A percentile compares a stretch with the other conserved stretches of the same genome.
Evolutionary conservation across 2,113 vertebrate genomes (phyloP).

Genomic region (Nerophis ophidion): DNA sequence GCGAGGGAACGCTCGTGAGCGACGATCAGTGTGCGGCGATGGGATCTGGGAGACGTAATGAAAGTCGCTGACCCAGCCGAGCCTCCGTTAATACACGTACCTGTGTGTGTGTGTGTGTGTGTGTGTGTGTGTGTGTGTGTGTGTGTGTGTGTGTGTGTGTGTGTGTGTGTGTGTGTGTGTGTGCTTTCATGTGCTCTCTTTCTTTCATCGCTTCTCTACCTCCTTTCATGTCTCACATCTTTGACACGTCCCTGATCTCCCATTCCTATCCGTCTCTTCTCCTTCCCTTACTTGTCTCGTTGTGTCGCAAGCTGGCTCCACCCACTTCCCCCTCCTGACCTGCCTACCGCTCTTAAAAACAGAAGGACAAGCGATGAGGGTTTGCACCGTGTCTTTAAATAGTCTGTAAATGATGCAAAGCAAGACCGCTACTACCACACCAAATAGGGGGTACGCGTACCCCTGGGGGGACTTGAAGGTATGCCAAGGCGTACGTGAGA

Average conservation of each 20-base stretch:
- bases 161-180: not conserved
- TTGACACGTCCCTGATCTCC: not conserved
- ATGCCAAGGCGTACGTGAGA: too few species aligned
- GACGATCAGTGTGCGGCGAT: conserved; percentile 11
- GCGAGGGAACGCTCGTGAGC: not conserved
- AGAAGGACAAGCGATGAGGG: not conserved
- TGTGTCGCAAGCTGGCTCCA: conserved; percentile 17
- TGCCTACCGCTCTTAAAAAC: not conserved
- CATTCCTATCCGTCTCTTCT: not conserved
- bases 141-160: not conserved
- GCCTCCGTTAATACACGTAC: not conserved
- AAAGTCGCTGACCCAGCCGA: conserved; percentile 31
- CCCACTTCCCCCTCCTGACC: not conserved
- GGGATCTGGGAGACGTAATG: conserved; percentile 13
- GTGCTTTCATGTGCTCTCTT: not conserved
- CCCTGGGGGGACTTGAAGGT: too few species aligned
- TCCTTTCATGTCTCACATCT: not conserved
- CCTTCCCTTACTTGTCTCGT: not conserved
- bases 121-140: not conserved
- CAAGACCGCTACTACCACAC: too few species aligned
- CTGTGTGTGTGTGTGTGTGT: not conserved
- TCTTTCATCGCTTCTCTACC: not conserved
- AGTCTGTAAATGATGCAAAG: too few species aligned
- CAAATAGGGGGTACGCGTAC: too few species aligned
- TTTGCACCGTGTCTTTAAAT: too few species aligned